Evolutionary conservation across 2,797 vertebrate species (phyloP).

Genomic region (Distichodus sexfasciatus): DNA sequence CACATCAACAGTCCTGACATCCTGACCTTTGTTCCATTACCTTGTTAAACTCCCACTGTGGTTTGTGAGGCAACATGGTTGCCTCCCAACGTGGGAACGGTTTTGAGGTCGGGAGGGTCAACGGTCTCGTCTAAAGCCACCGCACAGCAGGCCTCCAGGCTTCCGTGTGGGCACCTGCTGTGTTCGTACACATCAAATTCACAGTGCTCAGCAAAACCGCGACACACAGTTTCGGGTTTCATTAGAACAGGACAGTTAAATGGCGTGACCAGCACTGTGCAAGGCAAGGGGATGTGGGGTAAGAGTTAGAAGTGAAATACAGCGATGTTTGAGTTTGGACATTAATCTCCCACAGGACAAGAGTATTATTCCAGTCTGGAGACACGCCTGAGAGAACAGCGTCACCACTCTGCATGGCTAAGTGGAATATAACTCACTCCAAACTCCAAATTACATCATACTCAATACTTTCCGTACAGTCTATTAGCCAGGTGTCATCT

Average conservation of each 20-base stretch:
- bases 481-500: slow-evolving; percentile 5
- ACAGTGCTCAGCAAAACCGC: background rate
- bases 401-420: slow-evolving; percentile 20
- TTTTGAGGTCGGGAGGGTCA: slow-evolving; percentile 20
- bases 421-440: background rate
- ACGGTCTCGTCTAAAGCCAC: background rate
- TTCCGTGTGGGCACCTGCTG: background rate
- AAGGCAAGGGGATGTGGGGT: slow-evolving; percentile 4
- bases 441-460: background rate
- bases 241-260: slow-evolving; percentile 17
- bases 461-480: background rate
- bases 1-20: slow-evolving; percentile 1
- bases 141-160: background rate
- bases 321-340: background rate
- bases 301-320: background rate
- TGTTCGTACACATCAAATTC: slow-evolving; percentile 1
- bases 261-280: background rate
- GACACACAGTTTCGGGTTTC: slow-evolving; percentile 2
- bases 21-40: slow-evolving; percentile 34
- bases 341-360: slow-evolving; percentile 25
- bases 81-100: slow-evolving; percentile 3
- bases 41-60: slow-evolving; percentile 16
- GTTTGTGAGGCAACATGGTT: background rate
- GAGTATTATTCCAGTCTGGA: background rate
- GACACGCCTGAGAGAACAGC: slow-evolving; percentile 1